These are phyloP conservation scores for Paramormyrops hopkinsi DNA, from an alignment of 2,797 vertebrate species.

Conservation along the genomic window DNA sequence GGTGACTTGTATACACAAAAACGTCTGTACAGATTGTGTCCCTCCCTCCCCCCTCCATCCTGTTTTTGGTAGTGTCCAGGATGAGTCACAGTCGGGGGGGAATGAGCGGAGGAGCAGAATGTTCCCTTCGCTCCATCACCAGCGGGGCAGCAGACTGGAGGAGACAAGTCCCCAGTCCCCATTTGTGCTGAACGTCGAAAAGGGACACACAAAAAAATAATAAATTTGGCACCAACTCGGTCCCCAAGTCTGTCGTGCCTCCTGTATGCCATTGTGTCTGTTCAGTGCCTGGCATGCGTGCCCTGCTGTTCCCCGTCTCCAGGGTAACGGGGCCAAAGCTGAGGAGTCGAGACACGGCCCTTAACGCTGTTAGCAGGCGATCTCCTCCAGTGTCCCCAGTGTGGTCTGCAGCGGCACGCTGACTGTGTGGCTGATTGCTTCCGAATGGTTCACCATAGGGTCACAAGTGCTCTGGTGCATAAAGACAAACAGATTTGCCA, in stretches of 20 bases:
- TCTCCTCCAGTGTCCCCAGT: slow-evolving; percentile 90
- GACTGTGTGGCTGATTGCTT: slow-evolving; percentile 96
- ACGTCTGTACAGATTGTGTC: slow-evolving; percentile 1
- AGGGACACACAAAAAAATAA: neutral
- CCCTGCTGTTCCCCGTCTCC: neutral
- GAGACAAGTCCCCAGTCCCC: slow-evolving; percentile 20
- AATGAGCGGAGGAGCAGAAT: neutral
- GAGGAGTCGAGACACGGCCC: slow-evolving; percentile 22
- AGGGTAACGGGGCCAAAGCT: slow-evolving; percentile 13
- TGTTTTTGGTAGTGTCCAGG: slow-evolving; percentile 11
- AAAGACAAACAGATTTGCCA: neutral
- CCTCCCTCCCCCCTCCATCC: neutral
- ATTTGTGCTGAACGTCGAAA: slow-evolving; percentile 2
- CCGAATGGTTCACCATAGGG: slow-evolving; percentile 86
- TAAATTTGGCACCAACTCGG: neutral
- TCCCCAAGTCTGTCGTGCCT: neutral
- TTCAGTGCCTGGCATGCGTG: slow-evolving; percentile 24
- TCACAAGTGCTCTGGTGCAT: slow-evolving; percentile 81
- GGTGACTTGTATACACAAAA: slow-evolving; percentile 40
- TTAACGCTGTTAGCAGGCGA: slow-evolving; percentile 80
- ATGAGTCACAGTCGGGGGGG: neutral
- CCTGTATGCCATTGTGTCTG: neutral
- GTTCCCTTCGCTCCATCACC: neutral
- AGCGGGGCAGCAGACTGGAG: slow-evolving; percentile 37
- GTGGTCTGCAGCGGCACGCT: slow-evolving; percentile 88